A percentile compares a stretch with the other conserved stretches of the same genome.
Evolutionary conservation across 2,888 invertebrate species (phyloP).

Genomic region (Blera fallax): DNA sequence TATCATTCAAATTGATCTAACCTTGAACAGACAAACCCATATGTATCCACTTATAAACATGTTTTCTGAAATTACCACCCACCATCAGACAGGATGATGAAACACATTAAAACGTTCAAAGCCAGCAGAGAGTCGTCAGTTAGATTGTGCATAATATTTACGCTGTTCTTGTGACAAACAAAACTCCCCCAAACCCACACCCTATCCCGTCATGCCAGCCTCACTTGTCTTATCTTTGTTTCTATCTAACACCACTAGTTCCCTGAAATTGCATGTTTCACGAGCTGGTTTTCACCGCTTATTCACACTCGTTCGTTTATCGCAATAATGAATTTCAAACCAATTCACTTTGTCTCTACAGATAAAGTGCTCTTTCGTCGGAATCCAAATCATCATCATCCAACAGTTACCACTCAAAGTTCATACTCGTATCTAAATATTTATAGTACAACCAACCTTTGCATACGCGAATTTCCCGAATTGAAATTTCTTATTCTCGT

Average conservation of each 20-base stretch:
- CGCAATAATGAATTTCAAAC: background rate
- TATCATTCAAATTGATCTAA: background rate
- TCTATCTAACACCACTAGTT: background rate
- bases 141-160: background rate
- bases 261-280: background rate
- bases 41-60: background rate
- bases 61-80: too few species aligned
- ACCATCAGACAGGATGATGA: background rate
- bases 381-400: background rate
- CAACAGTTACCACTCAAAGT: conserved; percentile 4
- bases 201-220: background rate
- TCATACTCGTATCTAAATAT: conserved; percentile 35
- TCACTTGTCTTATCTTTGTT: background rate
- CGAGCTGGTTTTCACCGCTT: background rate
- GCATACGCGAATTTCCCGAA: background rate
- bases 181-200: background rate
- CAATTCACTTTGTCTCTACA: background rate
- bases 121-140: background rate
- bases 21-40: background rate
- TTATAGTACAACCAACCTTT: conserved; percentile 11
- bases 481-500: background rate
- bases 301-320: background rate
- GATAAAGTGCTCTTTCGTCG: background rate
- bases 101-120: background rate
- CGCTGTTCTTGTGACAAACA: background rate